Evolutionary conservation across 2,113 vertebrate genomes (phyloP), one percentile per base, ranked within the genome.

Genomic region (Barnardius zonarius): DNA sequence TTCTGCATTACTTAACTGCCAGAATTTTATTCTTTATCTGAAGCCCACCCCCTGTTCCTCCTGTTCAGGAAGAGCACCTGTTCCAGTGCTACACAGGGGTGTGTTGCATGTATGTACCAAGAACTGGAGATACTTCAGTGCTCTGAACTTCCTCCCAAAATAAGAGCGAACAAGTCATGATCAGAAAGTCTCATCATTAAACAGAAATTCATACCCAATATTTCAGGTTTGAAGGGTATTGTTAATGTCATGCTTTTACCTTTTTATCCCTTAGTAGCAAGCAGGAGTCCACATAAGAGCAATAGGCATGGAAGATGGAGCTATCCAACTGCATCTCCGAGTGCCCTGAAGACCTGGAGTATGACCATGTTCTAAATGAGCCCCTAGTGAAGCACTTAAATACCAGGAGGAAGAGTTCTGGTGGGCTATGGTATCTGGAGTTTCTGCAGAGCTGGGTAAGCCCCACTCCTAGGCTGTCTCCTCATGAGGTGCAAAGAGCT

Each of bases 91-190:
- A 28, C 30, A 63, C 6, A 25, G 73, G 17, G 8, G 10, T 19
- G 30, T 13, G 7, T 14, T 11, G 22, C 16, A 3, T 2, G 4
- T 13, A 11, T 4, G 9, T 8, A 49, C 30, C 3, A 3, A 57
- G 10, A 77, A 49, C 20, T 33, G 27, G 30, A 76, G 41, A 22
- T 13, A 51, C 70, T 52, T 78, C 7, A 68, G n/a, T 2, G 9
- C 17, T 84, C 43, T 52, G 4, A 81, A 52, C 1, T 0, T 33
- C 49, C 52, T 83, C 31, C 85, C 7, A 77, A 73, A 43, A 4
- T 10, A 51, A 74, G 24, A 85, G 13, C 19, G 35, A 74, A 52
- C 52, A 61, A 62, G 37, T 59, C 19, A 33, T 3, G 39, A 35
- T 31, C 22, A 67, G 57, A 39, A 35, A 44, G 51, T 41, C 75